phyloP scores from a whole-genome alignment of 2,113 vertebrate species.

The Eulemur macaco region DNA sequence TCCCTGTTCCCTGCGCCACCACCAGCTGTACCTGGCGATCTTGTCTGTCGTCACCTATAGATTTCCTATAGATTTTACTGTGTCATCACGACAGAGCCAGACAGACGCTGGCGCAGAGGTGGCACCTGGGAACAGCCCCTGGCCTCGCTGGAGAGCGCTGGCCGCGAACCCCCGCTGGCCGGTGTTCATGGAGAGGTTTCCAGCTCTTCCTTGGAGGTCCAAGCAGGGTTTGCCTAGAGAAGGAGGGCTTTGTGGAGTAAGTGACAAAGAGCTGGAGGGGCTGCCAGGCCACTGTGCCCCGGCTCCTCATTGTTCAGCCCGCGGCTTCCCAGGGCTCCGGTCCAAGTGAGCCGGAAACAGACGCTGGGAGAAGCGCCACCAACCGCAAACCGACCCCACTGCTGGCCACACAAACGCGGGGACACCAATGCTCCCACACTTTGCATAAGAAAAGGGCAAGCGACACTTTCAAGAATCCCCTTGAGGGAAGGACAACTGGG shows the following conservation, averaged over 20 bases:
- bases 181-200: slow-evolving; percentile 43
- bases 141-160: slow-evolving; percentile 17
- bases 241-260: slow-evolving; percentile 40
- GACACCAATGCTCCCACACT: neutral
- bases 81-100: neutral
- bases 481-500: neutral
- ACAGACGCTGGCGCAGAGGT: neutral
- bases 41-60: neutral
- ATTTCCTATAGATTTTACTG: neutral
- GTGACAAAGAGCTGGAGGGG: neutral
- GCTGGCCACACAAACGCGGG: slow-evolving; percentile 40
- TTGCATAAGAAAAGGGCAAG: neutral
- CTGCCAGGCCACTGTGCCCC: neutral
- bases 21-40: neutral
- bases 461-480: neutral
- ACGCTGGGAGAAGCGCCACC: neutral
- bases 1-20: neutral
- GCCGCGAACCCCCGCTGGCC: neutral
- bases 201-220: slow-evolving; percentile 59
- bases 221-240: slow-evolving; percentile 54
- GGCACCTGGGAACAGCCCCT: slow-evolving; percentile 17
- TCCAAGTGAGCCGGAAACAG: slow-evolving; percentile 25
- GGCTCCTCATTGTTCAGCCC: slow-evolving; percentile 18
- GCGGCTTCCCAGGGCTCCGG: neutral
- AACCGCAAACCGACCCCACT: neutral